Conservation (phyloP, 2,888 invertebrate species). For the Lasioglossum calceatum region DNA sequence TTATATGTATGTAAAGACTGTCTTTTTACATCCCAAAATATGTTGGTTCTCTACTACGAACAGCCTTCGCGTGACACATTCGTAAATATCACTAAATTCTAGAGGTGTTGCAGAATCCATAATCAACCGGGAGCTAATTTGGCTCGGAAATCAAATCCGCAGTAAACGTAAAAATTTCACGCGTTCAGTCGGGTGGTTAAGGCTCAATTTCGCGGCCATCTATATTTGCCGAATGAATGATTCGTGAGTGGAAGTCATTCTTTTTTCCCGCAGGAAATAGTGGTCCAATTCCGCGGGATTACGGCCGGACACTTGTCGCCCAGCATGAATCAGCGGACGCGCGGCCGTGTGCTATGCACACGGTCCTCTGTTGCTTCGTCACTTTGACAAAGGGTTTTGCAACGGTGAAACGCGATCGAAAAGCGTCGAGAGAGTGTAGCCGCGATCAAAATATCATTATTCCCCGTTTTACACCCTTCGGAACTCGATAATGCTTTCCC, state of each 20-base stretch:
- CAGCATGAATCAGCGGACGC: constrained; percentile 36
- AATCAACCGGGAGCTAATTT: background rate
- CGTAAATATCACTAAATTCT: background rate
- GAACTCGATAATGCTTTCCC: constrained; percentile 73
- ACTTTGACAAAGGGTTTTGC: constrained; percentile 60
- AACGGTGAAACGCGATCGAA: constrained; percentile 38
- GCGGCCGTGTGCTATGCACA: constrained; percentile 12
- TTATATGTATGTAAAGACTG: background rate
- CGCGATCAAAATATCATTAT: constrained; percentile 70
- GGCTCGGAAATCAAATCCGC: background rate
- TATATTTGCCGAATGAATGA: background rate
- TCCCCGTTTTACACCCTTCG: constrained; percentile 69
- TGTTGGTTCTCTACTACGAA: background rate
- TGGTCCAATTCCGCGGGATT: constrained; percentile 19
- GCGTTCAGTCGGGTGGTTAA: background rate
- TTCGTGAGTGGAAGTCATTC: background rate
- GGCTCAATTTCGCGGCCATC: background rate
- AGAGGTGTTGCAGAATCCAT: background rate
- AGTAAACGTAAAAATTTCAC: background rate
- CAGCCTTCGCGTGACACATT: background rate
- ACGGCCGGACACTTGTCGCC: constrained; percentile 23
- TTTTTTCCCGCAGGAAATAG: constrained; percentile 19
- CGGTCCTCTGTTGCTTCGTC: constrained; percentile 40
- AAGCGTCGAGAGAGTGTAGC: constrained; percentile 21
- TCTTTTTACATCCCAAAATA: too few species aligned